A percentile compares a stretch with the other conserved stretches of the same genome.
phyloP scores from a whole-genome alignment of 2,113 vertebrate species.

The Chionodraco myersi region DNA sequence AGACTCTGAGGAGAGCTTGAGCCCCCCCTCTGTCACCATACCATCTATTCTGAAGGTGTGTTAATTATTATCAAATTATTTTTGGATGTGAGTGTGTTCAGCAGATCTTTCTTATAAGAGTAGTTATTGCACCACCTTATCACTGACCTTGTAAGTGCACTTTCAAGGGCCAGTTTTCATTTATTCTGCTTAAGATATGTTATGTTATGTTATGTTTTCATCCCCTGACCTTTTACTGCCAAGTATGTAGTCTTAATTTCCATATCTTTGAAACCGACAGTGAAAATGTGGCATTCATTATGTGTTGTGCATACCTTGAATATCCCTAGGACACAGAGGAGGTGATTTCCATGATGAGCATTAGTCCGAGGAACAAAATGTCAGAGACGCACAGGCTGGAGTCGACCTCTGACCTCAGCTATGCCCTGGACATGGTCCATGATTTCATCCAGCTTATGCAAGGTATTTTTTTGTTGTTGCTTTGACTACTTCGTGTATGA shows the following conservation, averaged over 20 bases:
- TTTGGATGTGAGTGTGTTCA: not conserved
- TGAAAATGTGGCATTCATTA: not conserved
- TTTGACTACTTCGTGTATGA: not conserved
- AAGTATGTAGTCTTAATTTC: not conserved
- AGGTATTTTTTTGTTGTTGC: constrained; percentile 61
- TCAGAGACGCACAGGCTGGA: constrained; percentile 60
- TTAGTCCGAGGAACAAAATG: constrained; percentile 77
- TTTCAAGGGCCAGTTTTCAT: not conserved
- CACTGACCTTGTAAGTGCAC: not conserved
- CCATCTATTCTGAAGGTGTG: constrained; percentile 77
- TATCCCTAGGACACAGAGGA: constrained; percentile 75
- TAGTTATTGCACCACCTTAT: not conserved
- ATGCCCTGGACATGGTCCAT: constrained; percentile 77
- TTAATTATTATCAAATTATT: not conserved
- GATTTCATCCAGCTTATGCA: constrained; percentile 77
- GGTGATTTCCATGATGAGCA: constrained; percentile 73
- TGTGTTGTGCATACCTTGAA: constrained; percentile 8
- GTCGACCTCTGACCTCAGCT: constrained; percentile 67
- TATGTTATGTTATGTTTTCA: too few relatives aligned
- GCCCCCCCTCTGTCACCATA: constrained; percentile 43
- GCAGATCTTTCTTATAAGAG: not conserved
- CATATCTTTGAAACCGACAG: not conserved
- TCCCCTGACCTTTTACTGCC: not conserved
- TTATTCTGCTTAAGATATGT: too few relatives aligned
- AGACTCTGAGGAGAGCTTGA: constrained; percentile 13